Base-by-base conservation (phyloP, 2,113 vertebrate genomes). In the Setophaga kirtlandii region DNA sequence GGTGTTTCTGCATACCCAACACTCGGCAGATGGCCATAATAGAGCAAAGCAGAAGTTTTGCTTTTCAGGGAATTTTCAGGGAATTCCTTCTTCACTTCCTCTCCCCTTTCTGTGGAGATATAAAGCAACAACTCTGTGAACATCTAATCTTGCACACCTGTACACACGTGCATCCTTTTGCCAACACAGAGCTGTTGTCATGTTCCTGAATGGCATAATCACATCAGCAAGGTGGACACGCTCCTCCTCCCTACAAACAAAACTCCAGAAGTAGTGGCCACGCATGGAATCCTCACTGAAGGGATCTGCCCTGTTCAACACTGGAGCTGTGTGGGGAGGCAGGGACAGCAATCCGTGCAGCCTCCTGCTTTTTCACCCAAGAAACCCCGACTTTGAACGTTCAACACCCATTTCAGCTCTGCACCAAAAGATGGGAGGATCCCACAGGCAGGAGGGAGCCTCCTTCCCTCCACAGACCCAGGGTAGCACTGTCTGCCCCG, bases 161-260 rank as follows among this genome's bases (percentile, higher is more conserved):
- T 5, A 56, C 11, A 28, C 11, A 10, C 0, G 0, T 21, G 52
- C 31, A 46, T 39, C 47, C 52, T 67, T 39, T 70, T 67, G 62
- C 31, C 47, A 37, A 6, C 31, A 39, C 35, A 35, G 30, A 15
- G 52, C 9, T 64, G 69, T 14, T 27, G 7, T 4, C 4, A 0
- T 0, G 8, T 21, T 76, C 46, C 60, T 8, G 21, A 46, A n/a
- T 0, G 1, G 8, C 3, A 4, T 0, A 10, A 53, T 25, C 53
- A 11, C 53, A 37, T 41, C 59, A 33, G 25, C 13, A 12, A 23
- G 1, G 4, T 0, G 33, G 60, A 50, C 37, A 10, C 3, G 1
- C 23, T 65, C 49, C 50, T 83, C 35, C 30, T 12, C 7, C 49
- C 41, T 23, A 9, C 49, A 53, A n/a, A 3, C 4, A 37, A 16